Evolutionary conservation across 2,797 vertebrate species (phyloP), one percentile per base, ranked within the genome.

Genomic region (Morus bassanus): DNA sequence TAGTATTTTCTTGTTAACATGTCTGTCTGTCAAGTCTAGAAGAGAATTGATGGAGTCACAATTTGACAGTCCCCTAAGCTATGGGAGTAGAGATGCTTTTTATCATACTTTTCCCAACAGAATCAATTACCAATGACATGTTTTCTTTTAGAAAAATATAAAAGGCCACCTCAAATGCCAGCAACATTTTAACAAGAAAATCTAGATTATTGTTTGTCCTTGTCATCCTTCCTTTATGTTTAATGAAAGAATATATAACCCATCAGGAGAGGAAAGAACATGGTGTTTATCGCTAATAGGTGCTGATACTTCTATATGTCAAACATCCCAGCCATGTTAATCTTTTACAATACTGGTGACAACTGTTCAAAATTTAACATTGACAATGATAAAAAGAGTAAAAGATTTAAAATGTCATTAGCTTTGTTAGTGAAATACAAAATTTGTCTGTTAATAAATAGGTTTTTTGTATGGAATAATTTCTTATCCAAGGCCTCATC

Each of bases 101-200:
- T 72, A 63, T 90, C 85, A 83, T 90, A 46, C 33, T 57, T 93
- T 85, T 67, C 56, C 56, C 56, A 80, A 61, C 35, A 93, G 72
- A 95, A 91, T 95, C 92, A 95, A 85, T 97, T 96, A 83, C 65
- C n/a, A 85, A 53, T 89, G 77, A 86, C 74, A 95, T 4, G 18
- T 89, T 57, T 83, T 91, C 64, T 92, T 90, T 95, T 57, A 77
- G 67, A 89, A 94, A 84, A 84, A 46, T 85, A 78, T 37, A 75
- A 77, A 89, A 91, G 86, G 23, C 30, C 51, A 48, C 23, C 53
- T 94, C 59, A 94, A 80, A 91, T 88, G 59, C 41, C 85, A 92
- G n/a, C 12, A 73, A 54, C 41, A 57, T 50, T 91, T 91, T 74
- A 74, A 93, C 59, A 83, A 27, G 72, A 91, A 78, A 74, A 72